Percentiles rank a stretch among this genome's conserved stretches.
phyloP scores from a whole-genome alignment of 1,140 invertebrate genomes.

The Drosophila varians region DNA sequence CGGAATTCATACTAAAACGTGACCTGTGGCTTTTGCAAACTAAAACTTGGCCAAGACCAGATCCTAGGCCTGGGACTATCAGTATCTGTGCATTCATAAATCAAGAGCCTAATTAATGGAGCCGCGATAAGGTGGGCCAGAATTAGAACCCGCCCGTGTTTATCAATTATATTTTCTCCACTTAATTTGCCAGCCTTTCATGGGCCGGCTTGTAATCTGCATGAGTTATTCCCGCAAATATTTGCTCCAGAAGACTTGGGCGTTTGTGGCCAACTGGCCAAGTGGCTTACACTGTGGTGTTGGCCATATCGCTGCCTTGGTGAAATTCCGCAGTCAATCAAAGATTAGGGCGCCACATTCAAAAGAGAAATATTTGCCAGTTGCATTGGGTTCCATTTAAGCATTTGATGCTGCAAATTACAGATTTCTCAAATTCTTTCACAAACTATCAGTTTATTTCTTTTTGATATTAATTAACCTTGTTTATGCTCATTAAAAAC shows the following conservation, averaged over 20 bases:
- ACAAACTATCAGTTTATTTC: neutral
- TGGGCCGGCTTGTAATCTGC: constrained; percentile 61
- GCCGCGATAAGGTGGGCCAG: constrained; percentile 58
- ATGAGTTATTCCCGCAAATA: constrained; percentile 73
- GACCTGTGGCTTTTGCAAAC: too few species aligned
- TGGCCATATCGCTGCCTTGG: constrained; percentile 28
- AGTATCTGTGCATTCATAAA: constrained; percentile 66
- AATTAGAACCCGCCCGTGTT: constrained; percentile 71
- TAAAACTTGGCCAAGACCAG: neutral
- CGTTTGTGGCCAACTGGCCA: constrained; percentile 14
- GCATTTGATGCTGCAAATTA: neutral
- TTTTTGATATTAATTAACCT: constrained; percentile 5
- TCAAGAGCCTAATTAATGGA: constrained; percentile 75
- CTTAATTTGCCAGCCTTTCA: constrained; percentile 69
- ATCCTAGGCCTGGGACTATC: constrained; percentile 33
- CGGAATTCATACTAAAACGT: neutral
- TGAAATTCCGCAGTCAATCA: constrained; percentile 46
- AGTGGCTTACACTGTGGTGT: constrained; percentile 29
- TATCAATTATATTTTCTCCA: constrained; percentile 79
- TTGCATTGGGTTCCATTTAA: constrained; percentile 15
- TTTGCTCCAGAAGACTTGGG: constrained; percentile 28
- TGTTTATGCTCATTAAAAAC: constrained; percentile 37
- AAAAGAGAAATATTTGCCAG: constrained; percentile 38
- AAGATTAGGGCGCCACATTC: constrained; percentile 45
- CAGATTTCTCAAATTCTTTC: neutral